Conservation (phyloP, 92 coral and sea anemone genomes). For the Epizoanthus illoricatus region DNA sequence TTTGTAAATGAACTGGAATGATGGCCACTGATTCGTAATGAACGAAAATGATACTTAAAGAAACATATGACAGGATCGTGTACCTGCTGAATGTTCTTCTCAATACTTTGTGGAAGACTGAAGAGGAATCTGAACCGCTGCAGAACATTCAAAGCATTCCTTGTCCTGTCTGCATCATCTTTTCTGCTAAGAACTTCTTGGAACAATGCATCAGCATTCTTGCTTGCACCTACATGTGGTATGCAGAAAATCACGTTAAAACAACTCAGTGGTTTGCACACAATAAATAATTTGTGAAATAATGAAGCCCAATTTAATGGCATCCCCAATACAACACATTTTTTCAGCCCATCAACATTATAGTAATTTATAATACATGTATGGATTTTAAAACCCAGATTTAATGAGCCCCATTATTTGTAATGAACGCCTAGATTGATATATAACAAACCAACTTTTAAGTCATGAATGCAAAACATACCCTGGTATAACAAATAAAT, state of each 20-base stretch:
- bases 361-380: no score
- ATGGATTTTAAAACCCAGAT: no score
- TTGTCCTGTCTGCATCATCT: conserved; percentile 97
- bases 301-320: no score
- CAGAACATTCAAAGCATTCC: conserved; percentile 94
- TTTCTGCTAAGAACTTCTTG: conserved; percentile 95
- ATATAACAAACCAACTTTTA: no score
- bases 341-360: no score
- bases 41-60: background rate
- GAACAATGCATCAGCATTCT: conserved; percentile 95
- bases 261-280: no score
- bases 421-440: no score
- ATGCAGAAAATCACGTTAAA: background rate
- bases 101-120: conserved; percentile 95
- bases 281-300: no score
- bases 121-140: conserved; percentile 95
- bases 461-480: no score
- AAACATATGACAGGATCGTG: background rate
- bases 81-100: conserved; percentile 93
- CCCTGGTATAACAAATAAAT: no score
- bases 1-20: background rate
- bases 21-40: background rate
- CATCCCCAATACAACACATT: no score
- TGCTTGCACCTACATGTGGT: conserved; percentile 99
- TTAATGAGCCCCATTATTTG: no score